Conservation (phyloP, 2,888 invertebrate species). For the Desoria tigrina region DNA sequence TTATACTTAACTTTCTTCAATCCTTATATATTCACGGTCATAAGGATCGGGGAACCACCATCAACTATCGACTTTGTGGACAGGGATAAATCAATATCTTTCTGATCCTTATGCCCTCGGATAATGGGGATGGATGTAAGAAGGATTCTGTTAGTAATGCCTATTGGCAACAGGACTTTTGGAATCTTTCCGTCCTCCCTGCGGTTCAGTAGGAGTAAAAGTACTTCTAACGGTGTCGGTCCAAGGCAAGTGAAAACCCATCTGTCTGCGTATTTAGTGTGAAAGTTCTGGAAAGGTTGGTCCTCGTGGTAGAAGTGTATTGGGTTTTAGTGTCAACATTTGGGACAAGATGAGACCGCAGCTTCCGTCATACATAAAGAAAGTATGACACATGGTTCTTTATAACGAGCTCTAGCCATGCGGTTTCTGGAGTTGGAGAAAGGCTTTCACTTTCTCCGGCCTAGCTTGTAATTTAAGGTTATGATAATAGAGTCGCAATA, state of each 20-base stretch:
- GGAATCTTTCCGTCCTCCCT: not conserved
- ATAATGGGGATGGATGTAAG: conserved; percentile 7
- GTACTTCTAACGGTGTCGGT: not conserved
- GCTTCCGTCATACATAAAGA: conserved; percentile 15
- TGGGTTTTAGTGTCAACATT: conserved; percentile 38
- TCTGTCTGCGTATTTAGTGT: conserved; percentile 8
- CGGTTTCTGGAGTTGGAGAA: too few species aligned
- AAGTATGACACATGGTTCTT: conserved; percentile 21
- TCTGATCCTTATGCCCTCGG: not conserved
- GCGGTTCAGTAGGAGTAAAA: not conserved
- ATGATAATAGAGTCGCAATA: too few species aligned
- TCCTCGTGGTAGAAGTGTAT: conserved; percentile 7
- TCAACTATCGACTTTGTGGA: not conserved
- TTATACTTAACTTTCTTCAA: not conserved
- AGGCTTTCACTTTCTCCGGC: too few species aligned
- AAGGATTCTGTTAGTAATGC: not conserved
- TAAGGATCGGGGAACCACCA: not conserved
- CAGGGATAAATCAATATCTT: conserved; percentile 9
- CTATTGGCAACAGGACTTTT: conserved; percentile 12
- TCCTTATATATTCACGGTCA: too few species aligned
- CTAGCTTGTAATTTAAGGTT: too few species aligned
- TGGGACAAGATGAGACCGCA: conserved; percentile 28
- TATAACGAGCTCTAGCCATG: too few species aligned
- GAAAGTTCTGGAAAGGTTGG: not conserved
- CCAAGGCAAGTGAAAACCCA: not conserved